These are phyloP conservation scores for Ephialtes manifestator DNA, from an alignment of 2,888 invertebrate species.

Conservation along the genomic window DNA sequence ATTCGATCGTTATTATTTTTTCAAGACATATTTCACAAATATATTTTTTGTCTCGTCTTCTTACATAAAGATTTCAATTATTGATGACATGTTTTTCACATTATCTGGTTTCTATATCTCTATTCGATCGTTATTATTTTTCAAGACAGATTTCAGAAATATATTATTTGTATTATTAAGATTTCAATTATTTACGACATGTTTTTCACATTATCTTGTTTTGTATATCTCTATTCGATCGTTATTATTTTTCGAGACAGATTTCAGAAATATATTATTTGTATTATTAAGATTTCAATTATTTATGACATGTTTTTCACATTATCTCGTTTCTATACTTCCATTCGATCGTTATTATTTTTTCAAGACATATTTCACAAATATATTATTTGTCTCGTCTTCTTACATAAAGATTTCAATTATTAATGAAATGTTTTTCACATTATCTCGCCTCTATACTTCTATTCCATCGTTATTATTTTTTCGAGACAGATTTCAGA, in stretches of 20 bases:
- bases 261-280: background rate
- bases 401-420: background rate
- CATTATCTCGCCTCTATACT: background rate
- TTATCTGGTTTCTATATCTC: background rate
- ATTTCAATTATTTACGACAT: background rate
- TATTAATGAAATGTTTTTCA: no score
- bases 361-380: background rate
- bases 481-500: background rate
- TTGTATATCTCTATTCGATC: background rate
- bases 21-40: background rate
- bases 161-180: background rate
- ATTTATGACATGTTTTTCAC: no score
- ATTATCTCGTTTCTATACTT: background rate
- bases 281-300: background rate
- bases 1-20: constrained; percentile 1
- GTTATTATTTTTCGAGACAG: background rate
- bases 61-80: background rate
- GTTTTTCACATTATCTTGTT: background rate
- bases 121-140: constrained; percentile 1
- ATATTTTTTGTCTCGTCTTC: background rate
- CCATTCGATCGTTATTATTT: constrained; percentile 2
- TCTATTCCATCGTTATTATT: background rate
- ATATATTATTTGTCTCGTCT: background rate
- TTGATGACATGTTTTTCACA: no score
- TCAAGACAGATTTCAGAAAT: background rate